Base-by-base conservation (phyloP, 2,888 invertebrate genomes). In the Drosophila prolongata region DNA sequence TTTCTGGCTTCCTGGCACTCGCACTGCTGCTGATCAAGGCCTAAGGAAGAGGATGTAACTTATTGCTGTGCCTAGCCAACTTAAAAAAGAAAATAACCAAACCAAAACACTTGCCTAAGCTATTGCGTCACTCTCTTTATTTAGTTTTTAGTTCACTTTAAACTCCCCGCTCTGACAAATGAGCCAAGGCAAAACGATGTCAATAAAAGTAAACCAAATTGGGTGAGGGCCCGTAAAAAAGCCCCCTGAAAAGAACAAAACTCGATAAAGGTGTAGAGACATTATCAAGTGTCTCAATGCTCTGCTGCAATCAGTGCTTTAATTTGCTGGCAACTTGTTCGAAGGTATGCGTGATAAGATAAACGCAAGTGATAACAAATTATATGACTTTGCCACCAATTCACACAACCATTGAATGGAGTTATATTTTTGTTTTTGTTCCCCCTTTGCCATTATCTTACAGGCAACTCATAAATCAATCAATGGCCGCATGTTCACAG, bases 141-240 rank as follows among this genome's bases (percentile, higher is more conserved):
- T 87, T 84, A 87, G 85, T 87, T 81, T 84, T 71, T 87, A 87
- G 85, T 70, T 78, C 74, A 70, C 75, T 78, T 72, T 78, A 54
- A 77, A 71, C 50, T 43, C 56, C 55, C 19, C 30, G 34, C 62
- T 37, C 37, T 19, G 19, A 24, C 14, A 57, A 38, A 10, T 30
- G 8, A 49, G 47, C 34, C 62, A 62, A 60, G 62, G 62, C 35
- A 30, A 38, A 34, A 64, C 14, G 38, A 49, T 67, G 66, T 68
- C 68, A 52, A 71, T 71, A 71, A 71, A 65, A 56, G 35, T 64
- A 37, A 71, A 71, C 42, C 57, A 11, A 43, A 34, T n/a, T 30
- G 40, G 62, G 71, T 37, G 50, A 56, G 30, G 30, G 42, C 34
- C 42, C 42, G 6, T n/a, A 47, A 56, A 61, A 38, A 54, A 42